phyloP scores from a whole-genome alignment of 2,797 vertebrate species.

The Octomys mimax region DNA sequence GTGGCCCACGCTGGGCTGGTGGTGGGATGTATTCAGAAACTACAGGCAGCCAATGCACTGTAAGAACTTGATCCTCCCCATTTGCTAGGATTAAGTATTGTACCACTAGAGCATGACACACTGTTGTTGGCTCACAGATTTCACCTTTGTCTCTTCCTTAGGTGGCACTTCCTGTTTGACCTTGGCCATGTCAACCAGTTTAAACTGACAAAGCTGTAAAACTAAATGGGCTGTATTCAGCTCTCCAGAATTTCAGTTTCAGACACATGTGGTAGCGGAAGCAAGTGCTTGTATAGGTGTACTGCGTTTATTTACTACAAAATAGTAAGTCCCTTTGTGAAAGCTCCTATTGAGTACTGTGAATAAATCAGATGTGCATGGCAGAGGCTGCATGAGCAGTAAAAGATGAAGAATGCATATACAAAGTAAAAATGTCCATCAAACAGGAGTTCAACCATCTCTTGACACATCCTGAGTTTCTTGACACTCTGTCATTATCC shows the following conservation, averaged over 20 bases:
- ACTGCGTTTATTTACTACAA: neutral
- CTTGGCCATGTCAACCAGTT: neutral
- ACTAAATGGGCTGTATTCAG: neutral
- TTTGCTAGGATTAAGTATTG: neutral
- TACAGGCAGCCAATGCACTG: accelerated
- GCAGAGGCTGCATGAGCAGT: neutral
- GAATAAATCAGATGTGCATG: neutral
- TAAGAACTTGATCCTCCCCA: neutral
- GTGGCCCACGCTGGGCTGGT: too few relatives aligned
- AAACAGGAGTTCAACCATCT: neutral
- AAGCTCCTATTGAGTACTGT: neutral
- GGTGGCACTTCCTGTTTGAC: neutral
- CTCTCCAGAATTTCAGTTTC: neutral
- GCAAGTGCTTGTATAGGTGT: too few relatives aligned
- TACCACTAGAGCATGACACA: neutral
- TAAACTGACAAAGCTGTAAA: neutral
- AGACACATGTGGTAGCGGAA: neutral
- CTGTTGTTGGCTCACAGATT: neutral
- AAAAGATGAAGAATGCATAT: neutral
- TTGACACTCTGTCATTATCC: neutral
- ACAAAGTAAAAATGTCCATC: neutral
- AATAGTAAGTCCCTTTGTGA: neutral
- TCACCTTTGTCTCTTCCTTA: neutral
- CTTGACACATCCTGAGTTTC: neutral
- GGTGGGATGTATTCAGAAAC: neutral